phyloP scores from a whole-genome alignment of 2,797 vertebrate genomes.

The Schizopygopsis malacanthus region DNA sequence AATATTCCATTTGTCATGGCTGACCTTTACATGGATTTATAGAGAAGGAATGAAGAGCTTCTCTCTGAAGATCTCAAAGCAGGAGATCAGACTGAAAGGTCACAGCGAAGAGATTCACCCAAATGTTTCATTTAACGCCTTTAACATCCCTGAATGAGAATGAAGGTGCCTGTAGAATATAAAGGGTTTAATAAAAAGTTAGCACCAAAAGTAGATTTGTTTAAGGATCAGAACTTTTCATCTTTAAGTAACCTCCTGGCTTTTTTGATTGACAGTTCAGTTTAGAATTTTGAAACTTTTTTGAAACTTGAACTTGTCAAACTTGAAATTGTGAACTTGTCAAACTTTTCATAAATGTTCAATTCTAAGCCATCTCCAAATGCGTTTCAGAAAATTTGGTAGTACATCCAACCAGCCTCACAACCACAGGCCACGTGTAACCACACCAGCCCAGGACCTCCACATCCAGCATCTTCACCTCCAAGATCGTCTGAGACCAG shows the following conservation, averaged over 20 bases:
- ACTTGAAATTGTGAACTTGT: neutral
- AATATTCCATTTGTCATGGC: constrained; percentile 13
- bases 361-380: neutral
- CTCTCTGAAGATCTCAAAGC: neutral
- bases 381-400: too few species aligned
- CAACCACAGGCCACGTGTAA: too few species aligned
- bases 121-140: constrained; percentile 9
- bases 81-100: constrained; percentile 12
- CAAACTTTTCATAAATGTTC: neutral
- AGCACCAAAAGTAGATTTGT: too few species aligned
- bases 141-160: neutral
- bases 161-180: neutral
- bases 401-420: too few species aligned
- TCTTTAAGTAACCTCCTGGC: neutral
- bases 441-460: too few species aligned
- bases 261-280: neutral
- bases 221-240: too few species aligned
- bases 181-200: neutral
- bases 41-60: neutral
- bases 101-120: neutral
- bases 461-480: too few species aligned
- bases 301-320: neutral
- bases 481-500: too few species aligned
- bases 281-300: neutral
- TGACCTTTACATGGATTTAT: constrained; percentile 29